These are phyloP conservation scores for Herpailurus yagouaroundi DNA, from an alignment of 2,113 vertebrate genomes.

Conservation along the genomic window DNA sequence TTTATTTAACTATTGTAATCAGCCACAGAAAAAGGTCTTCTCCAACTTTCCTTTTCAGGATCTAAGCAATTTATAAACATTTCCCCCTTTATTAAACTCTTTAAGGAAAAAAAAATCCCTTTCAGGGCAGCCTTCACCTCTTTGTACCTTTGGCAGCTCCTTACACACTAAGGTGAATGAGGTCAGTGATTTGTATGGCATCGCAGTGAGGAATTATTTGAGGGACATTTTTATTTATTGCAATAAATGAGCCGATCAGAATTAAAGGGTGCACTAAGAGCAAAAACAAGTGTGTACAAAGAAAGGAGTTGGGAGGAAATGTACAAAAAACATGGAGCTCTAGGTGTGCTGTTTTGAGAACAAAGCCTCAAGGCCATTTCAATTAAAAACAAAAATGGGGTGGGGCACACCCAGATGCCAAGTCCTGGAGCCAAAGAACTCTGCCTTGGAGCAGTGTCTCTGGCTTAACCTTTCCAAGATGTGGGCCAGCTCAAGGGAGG, in stretches of 20 bases:
- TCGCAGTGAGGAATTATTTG: constrained; percentile 12
- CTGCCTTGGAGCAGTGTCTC: not conserved
- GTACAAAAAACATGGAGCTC: not conserved
- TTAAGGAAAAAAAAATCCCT: not conserved
- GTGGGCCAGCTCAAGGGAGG: not conserved
- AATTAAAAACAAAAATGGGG: not conserved
- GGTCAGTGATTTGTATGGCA: not conserved
- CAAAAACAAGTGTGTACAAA: not conserved
- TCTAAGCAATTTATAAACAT: not conserved
- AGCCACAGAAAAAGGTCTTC: not conserved
- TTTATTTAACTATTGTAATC: constrained; percentile 2
- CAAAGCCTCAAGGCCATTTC: not conserved
- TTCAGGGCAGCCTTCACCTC: not conserved
- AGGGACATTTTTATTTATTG: constrained; percentile 42
- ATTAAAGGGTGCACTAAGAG: not conserved
- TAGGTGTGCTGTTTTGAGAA: constrained; percentile 29
- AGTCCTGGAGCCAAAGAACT: not conserved
- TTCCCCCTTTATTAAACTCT: not conserved
- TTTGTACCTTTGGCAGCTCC: not conserved
- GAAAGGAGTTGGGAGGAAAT: not conserved
- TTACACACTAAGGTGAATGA: constrained; percentile 40
- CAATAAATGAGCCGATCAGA: not conserved
- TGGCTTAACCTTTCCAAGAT: not conserved
- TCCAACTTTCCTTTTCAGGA: not conserved
- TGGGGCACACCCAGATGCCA: not conserved